phyloP scores from a whole-genome alignment of 2,113 vertebrate genomes.

The Dicentrarchus labrax region DNA sequence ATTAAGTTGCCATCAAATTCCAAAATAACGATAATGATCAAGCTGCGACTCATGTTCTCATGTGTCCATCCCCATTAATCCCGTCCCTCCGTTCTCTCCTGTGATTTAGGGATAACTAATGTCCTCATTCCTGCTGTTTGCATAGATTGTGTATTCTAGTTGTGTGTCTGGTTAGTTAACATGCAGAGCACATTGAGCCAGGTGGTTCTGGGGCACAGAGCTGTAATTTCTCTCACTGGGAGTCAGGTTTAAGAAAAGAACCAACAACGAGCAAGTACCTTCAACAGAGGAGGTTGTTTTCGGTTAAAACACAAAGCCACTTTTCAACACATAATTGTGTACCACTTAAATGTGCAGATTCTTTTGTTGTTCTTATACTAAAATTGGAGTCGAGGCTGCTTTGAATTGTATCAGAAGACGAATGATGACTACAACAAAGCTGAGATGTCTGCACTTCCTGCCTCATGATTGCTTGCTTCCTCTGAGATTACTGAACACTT shows the following conservation, averaged over 20 bases:
- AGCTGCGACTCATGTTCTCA: conserved; percentile 7
- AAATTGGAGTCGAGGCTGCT: neutral
- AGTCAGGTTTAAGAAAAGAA: conserved; percentile 45
- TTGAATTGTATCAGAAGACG: conserved; percentile 9
- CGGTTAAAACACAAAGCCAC: neutral
- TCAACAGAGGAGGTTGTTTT: neutral
- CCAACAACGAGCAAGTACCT: conserved; percentile 4
- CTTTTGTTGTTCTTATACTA: neutral
- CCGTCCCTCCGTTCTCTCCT: neutral
- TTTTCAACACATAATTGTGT: conserved; percentile 4
- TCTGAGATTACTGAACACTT: conserved; percentile 4
- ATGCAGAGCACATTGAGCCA: conserved; percentile 69
- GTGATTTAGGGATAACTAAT: conserved; percentile 41
- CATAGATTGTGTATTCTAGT: conserved; percentile 66
- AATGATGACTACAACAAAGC: neutral
- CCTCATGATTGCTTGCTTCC: conserved; percentile 5
- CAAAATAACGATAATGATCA: conserved; percentile 25
- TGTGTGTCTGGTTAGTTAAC: conserved; percentile 61
- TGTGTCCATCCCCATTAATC: conserved; percentile 23
- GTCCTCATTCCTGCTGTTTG: conserved; percentile 30
- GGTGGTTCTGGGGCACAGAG: conserved; percentile 59
- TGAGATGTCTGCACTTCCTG: conserved; percentile 1
- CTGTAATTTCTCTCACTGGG: conserved; percentile 63
- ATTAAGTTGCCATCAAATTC: conserved; percentile 25
- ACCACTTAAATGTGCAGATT: neutral